phyloP scores from a whole-genome alignment of 2,113 vertebrate species.

The Dinomys branickii region DNA sequence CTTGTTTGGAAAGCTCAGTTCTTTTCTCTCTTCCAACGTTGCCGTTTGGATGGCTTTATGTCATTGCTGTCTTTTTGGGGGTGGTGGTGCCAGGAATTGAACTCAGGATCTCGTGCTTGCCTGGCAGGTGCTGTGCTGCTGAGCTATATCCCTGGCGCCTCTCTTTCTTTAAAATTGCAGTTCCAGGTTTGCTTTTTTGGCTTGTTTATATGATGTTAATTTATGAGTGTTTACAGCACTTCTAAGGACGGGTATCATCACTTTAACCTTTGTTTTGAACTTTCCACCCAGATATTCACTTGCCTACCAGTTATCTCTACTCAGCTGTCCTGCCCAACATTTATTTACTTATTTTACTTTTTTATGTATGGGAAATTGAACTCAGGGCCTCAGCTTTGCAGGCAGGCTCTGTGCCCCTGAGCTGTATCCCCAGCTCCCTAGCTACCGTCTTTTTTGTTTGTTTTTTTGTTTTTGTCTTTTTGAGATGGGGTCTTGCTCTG shows the following conservation, averaged over 20 bases:
- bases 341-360: background rate
- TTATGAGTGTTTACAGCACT: background rate
- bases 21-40: background rate
- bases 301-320: background rate
- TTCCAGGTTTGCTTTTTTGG: slow-evolving; percentile 25
- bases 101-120: too few species aligned
- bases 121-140: too few species aligned
- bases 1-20: background rate
- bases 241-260: background rate
- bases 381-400: too few species aligned
- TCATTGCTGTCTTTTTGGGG: background rate
- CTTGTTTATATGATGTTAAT: background rate
- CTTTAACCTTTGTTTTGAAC: background rate
- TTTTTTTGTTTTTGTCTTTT: too few species aligned
- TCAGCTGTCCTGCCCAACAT: background rate
- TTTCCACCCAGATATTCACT: background rate
- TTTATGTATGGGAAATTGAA: too few species aligned
- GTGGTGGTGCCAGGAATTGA: too few species aligned
- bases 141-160: background rate
- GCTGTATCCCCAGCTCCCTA: too few species aligned
- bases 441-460: background rate
- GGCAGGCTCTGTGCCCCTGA: too few species aligned
- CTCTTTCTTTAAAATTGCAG: slow-evolving; percentile 36
- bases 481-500: too few species aligned
- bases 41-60: slow-evolving; percentile 25